Evolutionary conservation across 2,797 vertebrate genomes (phyloP).

Genomic region (Squalus acanthias): DNA sequence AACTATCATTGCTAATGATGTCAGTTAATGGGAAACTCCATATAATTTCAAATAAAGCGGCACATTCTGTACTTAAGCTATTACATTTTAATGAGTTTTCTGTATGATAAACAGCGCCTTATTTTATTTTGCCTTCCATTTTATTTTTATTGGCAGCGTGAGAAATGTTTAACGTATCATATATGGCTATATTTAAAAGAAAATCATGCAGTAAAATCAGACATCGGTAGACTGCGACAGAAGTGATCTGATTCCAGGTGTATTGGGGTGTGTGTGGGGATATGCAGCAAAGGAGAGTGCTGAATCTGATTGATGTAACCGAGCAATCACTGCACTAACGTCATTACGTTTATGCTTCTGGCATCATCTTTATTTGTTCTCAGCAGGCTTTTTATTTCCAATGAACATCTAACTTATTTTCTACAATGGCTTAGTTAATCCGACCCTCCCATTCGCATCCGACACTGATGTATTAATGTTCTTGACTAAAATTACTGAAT

Average conservation of each 20-base stretch:
- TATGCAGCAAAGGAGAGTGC: background rate
- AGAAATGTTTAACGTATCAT: background rate
- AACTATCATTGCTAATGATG: background rate
- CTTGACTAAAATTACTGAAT: background rate
- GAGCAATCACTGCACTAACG: background rate
- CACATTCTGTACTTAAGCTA: background rate
- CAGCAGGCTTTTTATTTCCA: background rate
- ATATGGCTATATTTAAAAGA: background rate
- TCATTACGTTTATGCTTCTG: background rate
- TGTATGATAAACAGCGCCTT: background rate
- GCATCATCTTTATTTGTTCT: background rate
- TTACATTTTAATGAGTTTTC: constrained; percentile 5
- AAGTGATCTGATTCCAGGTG: background rate
- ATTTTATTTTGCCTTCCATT: background rate
- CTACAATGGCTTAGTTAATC: background rate
- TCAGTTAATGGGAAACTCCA: background rate
- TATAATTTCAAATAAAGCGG: background rate
- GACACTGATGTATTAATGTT: background rate
- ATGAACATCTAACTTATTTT: background rate
- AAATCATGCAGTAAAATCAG: background rate
- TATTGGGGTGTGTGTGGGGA: background rate
- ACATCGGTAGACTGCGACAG: background rate
- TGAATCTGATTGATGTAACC: background rate
- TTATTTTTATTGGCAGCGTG: background rate
- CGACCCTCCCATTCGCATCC: background rate